Evolutionary conservation across 2,113 vertebrate species (phyloP).

Genomic region (Rhineura floridana): DNA sequence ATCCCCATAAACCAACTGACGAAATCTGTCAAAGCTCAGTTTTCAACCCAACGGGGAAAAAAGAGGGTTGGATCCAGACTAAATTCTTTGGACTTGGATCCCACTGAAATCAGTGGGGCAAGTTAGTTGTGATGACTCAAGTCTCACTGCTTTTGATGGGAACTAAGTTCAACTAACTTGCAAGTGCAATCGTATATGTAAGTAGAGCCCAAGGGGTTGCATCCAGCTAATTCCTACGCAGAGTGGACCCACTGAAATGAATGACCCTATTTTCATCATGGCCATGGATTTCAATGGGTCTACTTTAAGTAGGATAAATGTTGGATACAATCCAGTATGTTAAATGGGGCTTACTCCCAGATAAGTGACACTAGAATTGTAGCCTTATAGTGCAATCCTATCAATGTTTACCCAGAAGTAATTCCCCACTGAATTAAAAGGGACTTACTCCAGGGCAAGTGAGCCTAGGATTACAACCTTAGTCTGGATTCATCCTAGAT

Average conservation of each 20-base stretch:
- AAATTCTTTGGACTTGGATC: background rate
- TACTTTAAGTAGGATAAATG: no score
- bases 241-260: no score
- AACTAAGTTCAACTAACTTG: background rate
- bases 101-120: background rate
- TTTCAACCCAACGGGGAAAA: background rate
- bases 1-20: background rate
- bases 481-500: background rate
- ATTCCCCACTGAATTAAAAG: background rate
- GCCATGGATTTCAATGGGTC: no score
- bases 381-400: background rate
- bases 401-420: background rate
- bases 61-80: background rate
- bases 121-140: background rate
- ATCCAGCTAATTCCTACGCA: no score
- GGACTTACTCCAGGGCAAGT: background rate
- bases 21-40: slow-evolving; percentile 9
- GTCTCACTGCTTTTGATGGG: background rate
- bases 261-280: no score
- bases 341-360: no score
- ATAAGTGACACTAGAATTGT: no score
- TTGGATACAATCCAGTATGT: no score
- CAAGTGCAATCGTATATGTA: background rate
- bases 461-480: background rate
- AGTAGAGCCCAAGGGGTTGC: no score